Conservation (phyloP, 2,113 vertebrate species). For the Corvus moneduloides region DNA sequence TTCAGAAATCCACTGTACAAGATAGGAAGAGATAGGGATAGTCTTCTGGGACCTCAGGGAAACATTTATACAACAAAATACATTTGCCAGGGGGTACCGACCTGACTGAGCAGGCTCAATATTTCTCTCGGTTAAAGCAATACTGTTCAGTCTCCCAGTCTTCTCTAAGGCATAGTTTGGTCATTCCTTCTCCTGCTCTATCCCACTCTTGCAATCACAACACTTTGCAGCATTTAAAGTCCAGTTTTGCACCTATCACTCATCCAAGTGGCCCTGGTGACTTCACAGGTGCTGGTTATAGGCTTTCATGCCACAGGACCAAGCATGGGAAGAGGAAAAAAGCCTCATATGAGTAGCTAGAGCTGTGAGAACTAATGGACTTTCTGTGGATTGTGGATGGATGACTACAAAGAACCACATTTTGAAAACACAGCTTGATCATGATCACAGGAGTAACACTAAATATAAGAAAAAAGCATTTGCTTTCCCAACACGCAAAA, state of each 20-base stretch:
- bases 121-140: slow-evolving; percentile 22
- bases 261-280: neutral
- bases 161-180: neutral
- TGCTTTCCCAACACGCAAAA: neutral
- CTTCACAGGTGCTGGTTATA: neutral
- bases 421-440: neutral
- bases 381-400: neutral
- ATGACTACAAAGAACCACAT: neutral
- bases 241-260: neutral
- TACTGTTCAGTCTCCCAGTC: neutral
- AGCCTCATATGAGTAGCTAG: neutral
- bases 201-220: neutral
- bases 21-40: neutral
- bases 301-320: neutral
- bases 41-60: slow-evolving; percentile 19
- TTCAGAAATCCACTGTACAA: slow-evolving; percentile 30
- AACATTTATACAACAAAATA: slow-evolving; percentile 21
- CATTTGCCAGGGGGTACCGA: slow-evolving; percentile 26
- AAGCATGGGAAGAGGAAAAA: slow-evolving; percentile 4
- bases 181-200: neutral
- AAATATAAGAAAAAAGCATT: neutral
- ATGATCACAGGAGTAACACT: neutral
- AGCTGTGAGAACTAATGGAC: slow-evolving; percentile 8
- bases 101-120: slow-evolving; percentile 40
- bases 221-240: neutral